Percentiles rank a stretch among this genome's conserved stretches.
Conservation (phyloP, 2,113 vertebrate genomes). For the Hylia prasina region DNA sequence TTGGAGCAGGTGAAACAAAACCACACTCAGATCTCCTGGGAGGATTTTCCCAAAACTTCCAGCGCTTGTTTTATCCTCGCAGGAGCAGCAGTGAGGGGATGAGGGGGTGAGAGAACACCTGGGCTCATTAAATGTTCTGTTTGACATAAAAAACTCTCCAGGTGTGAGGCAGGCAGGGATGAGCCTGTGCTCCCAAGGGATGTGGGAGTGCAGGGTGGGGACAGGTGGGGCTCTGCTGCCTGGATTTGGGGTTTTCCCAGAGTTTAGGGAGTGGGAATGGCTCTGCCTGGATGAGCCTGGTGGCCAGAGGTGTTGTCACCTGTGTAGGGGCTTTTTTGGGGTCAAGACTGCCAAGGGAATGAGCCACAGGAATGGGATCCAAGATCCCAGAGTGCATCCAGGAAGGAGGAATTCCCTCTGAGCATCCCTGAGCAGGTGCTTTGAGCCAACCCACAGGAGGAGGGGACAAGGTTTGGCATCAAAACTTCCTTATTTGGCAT, state of each 20-base stretch:
- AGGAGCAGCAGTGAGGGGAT: background rate
- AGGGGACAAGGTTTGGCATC: background rate
- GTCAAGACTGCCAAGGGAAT: background rate
- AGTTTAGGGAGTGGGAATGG: background rate
- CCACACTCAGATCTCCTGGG: background rate
- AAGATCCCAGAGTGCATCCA: background rate
- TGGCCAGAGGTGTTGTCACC: accelerated
- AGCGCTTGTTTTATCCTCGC: accelerated
- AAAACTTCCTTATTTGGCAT: background rate
- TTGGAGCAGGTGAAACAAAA: background rate
- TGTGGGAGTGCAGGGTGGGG: too few relatives aligned
- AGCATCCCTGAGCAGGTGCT: background rate
- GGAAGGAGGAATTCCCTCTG: background rate
- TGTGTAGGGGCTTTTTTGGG: accelerated
- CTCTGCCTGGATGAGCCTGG: background rate
- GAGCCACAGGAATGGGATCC: accelerated
- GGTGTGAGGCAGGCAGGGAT: background rate
- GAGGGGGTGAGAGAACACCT: too few relatives aligned
- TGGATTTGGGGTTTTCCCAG: accelerated
- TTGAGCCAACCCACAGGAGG: background rate
- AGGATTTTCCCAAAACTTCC: background rate
- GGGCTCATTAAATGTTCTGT: background rate
- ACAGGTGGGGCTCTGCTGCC: background rate
- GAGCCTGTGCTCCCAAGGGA: too few relatives aligned
- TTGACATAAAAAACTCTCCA: background rate